phyloP scores from a whole-genome alignment of 2,797 vertebrate genomes.

The Pseudochirops cupreus region DNA sequence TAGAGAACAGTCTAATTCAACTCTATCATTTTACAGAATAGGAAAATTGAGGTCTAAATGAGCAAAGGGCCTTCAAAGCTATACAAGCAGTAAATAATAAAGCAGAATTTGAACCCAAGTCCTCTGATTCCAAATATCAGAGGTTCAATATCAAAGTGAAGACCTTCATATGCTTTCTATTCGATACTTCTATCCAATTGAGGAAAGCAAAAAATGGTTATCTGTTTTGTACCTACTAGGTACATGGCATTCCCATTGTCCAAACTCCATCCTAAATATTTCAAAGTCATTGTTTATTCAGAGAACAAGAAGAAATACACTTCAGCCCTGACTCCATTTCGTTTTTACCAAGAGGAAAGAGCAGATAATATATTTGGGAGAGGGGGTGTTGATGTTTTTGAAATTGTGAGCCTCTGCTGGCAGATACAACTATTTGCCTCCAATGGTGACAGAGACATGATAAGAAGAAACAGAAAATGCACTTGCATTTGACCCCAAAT shows the following conservation, averaged over 20 bases:
- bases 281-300: slow-evolving; percentile 16
- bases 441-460: neutral
- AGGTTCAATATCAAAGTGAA: neutral
- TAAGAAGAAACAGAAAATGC: slow-evolving; percentile 28
- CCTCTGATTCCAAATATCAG: neutral
- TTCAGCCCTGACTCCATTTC: neutral
- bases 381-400: neutral
- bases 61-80: neutral
- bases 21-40: neutral
- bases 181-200: neutral
- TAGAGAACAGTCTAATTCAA: neutral
- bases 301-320: neutral
- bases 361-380: neutral
- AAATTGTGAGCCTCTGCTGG: neutral
- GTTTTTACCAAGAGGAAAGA: slow-evolving; percentile 24
- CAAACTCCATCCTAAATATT: neutral
- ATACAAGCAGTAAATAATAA: neutral
- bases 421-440: neutral
- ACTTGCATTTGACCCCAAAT: slow-evolving; percentile 22
- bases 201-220: neutral
- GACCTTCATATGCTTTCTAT: neutral
- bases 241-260: neutral
- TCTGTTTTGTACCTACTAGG: neutral
- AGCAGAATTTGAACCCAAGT: neutral
- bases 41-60: neutral